Base-by-base conservation (phyloP, 2,113 vertebrate genomes). In the Phyllostomus discolor region DNA sequence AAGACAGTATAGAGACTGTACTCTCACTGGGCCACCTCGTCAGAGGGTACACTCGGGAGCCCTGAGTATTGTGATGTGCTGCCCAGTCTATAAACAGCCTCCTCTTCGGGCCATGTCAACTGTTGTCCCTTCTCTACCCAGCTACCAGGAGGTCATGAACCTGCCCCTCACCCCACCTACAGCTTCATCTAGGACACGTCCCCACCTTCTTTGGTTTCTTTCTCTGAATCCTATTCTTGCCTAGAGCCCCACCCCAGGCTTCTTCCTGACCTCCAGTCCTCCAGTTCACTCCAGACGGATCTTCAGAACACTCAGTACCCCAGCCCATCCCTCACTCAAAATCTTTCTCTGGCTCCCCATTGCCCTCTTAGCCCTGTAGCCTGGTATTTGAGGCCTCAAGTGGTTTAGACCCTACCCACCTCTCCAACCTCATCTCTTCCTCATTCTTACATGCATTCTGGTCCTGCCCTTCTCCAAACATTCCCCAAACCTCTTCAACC, bases 21-120 rank as follows among this genome's bases (percentile, higher is more conserved):
- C 76, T 33, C 14, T 12, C 11, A 0, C 57, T 24, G 24, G 4
- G 5, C 64, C 64, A 20, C 9, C n/a, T 38, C 7, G 11, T 15
- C 26, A 73, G 12, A 41, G 70, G n/a, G 31, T 19, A 1, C 75
- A 12, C 43, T 9, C 12, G 0, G 46, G 50, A 43, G 16, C 73
- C 52, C 82, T 11, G 75, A 4, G 46, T 33, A 0, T 5, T 76
- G 79, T 38, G 59, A 35, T 20, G 4, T 10, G 64, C 20, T 3
- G 14, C 64, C 95, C 57, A 59, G 59, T 66, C 91, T 76, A 96
- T 98, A 95, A 98, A 97, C 84, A 94, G 84, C 84, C 70, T 91
- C 79, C 38, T 93, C 66, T n/a, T 10, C 52, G 35, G 52, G 12
- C 12, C 1, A 0, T 66, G 94, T 93, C 88, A 35, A 20, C 43